Percentiles rank a stretch among this genome's conserved stretches.
phyloP scores from a whole-genome alignment of 2,797 vertebrate genomes.

The Neomorphus geoffroyi region DNA sequence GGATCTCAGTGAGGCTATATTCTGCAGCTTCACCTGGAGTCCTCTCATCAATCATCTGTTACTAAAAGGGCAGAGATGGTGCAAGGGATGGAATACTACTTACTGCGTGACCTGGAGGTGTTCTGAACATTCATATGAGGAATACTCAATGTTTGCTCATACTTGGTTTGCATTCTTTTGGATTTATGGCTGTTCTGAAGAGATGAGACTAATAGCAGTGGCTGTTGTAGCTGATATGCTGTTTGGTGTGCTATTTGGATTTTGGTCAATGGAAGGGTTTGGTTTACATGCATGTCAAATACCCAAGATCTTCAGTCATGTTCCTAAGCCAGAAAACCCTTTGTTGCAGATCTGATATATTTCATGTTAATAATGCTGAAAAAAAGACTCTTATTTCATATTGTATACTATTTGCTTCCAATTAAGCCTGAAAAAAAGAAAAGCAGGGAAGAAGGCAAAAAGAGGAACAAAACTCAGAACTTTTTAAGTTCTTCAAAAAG shows the following conservation, averaged over 20 bases:
- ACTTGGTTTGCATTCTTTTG: neutral
- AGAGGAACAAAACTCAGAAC: slow-evolving; percentile 42
- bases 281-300: neutral
- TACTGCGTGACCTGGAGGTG: neutral
- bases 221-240: neutral
- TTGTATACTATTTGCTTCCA: neutral
- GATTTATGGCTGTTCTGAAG: neutral
- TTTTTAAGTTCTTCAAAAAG: slow-evolving; percentile 50
- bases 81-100: neutral
- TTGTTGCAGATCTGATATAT: neutral
- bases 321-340: neutral
- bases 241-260: neutral
- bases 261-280: neutral
- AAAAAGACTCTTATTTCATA: neutral
- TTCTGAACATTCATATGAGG: neutral
- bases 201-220: neutral
- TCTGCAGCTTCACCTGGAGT: neutral
- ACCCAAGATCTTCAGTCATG: neutral
- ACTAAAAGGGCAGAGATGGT: neutral
- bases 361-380: neutral
- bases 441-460: neutral
- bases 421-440: neutral
- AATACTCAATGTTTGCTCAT: neutral
- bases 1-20: neutral
- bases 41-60: neutral